Base-by-base conservation (phyloP, 2,797 vertebrate genomes). In the Lutjanus campechanus region DNA sequence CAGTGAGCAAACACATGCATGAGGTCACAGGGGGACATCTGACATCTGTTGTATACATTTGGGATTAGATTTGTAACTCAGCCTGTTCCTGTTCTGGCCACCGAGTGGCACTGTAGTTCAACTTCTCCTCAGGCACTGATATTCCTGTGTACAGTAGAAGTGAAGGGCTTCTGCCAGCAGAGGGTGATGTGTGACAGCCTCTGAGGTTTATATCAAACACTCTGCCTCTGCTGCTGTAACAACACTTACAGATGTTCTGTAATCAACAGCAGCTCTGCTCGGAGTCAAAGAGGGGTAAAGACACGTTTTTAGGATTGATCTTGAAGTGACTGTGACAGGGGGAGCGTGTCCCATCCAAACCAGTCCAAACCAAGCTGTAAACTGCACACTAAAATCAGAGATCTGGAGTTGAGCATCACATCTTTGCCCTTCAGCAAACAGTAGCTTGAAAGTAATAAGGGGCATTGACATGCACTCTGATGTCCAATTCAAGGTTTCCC, bases 111-210 rank as follows among this genome's bases (percentile, higher is more conserved):
- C 65, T 87, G 56, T 61, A 64, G 84, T 19, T 64, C 47, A 83
- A 15, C 22, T 9, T 3, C 19, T 17, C 4, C 15, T 50, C 9
- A 25, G 1, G 50, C 50, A 29, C 8, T 46, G 22, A 55, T 13
- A 10, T 55, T 1, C 59, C 4, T 73, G 12, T n/a, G 25, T 6
- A 36, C 29, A 36, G 29, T 36, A 3, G 68, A 29, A 73, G 49
- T 77, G 63, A 82, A 20, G 41, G 41, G 4, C 7, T 65, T 16
- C 16, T 51, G 16, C 86, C 92, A 90, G 88, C 89, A 94, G 93
- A 63, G 87, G 91, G 90, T 1, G 76, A 29, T 72, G 76, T 87
- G 41, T 68, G 66, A 83, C 17, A 60, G 47, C 46, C 3, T 54
- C n/a, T 62, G 13, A 78, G 6, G 6, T 47, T 36, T 1, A 47